A percentile compares a stretch with the other conserved stretches of the same genome.
Evolutionary conservation across 2,113 vertebrate species (phyloP).

Genomic region (Periophthalmus modestus): DNA sequence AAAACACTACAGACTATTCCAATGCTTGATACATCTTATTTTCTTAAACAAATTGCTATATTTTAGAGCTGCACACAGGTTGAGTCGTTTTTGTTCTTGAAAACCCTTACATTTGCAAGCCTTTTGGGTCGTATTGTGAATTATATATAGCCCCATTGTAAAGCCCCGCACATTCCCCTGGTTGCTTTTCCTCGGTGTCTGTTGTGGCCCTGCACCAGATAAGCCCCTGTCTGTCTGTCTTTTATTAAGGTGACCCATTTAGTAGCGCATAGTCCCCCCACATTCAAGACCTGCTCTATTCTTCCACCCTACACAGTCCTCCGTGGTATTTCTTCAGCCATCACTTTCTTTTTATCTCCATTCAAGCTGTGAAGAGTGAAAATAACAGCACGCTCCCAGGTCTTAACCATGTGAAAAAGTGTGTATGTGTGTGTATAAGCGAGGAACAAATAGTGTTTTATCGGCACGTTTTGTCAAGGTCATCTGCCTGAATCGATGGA

Average conservation of each 20-base stretch:
- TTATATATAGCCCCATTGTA: constrained; percentile 7
- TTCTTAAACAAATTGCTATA: not conserved
- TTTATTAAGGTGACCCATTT: constrained; percentile 70
- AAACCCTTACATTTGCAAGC: not conserved
- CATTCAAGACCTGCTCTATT: constrained; percentile 46
- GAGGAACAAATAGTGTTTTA: not conserved
- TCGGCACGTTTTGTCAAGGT: no score
- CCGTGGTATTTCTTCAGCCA: constrained; percentile 26
- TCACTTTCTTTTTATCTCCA: constrained; percentile 51
- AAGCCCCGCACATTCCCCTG: constrained; percentile 25
- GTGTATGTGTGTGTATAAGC: not conserved
- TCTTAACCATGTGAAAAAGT: not conserved
- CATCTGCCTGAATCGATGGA: no score
- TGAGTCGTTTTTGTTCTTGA: not conserved
- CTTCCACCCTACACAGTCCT: constrained; percentile 22
- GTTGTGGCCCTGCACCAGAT: constrained; percentile 15
- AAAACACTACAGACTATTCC: not conserved
- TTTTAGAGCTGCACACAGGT: not conserved
- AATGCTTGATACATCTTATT: not conserved
- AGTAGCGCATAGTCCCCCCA: constrained; percentile 47
- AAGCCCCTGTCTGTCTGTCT: constrained; percentile 40
- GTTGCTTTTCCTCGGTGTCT: constrained; percentile 20
- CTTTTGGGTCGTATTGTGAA: not conserved
- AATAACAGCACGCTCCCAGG: constrained; percentile 59
- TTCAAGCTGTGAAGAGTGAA: constrained; percentile 67